Percentiles rank a stretch among this genome's conserved stretches.
Conservation (phyloP, 1,140 invertebrate species). For the Gryon sp. region DNA sequence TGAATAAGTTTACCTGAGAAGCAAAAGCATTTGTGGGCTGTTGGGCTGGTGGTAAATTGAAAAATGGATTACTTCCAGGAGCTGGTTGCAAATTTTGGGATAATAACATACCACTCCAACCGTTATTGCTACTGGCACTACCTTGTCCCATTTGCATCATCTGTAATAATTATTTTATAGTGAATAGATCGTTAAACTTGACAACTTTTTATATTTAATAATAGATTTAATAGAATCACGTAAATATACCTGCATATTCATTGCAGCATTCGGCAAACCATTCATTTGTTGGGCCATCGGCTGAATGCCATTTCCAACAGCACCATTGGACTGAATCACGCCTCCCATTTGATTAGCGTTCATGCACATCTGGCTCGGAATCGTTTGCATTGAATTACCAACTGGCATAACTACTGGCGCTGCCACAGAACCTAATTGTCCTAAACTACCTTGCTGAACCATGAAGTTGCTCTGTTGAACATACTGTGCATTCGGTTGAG, state of each 20-base stretch:
- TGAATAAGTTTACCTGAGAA: constrained; percentile 64
- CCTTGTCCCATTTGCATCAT: constrained; percentile 73
- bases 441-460: constrained; percentile 53
- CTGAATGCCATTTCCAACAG: constrained; percentile 63
- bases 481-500: constrained; percentile 65
- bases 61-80: constrained; percentile 78
- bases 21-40: constrained; percentile 45
- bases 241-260: constrained; percentile 73
- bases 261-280: constrained; percentile 67
- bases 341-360: constrained; percentile 69
- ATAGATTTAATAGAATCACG: constrained; percentile 14
- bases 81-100: constrained; percentile 76
- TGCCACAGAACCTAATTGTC: constrained; percentile 64
- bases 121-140: constrained; percentile 71
- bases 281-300: constrained; percentile 70
- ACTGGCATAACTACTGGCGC: constrained; percentile 66
- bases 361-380: constrained; percentile 68
- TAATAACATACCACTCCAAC: constrained; percentile 76
- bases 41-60: constrained; percentile 72
- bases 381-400: constrained; percentile 67
- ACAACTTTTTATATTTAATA: no score
- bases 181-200: not conserved
- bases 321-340: constrained; percentile 57
- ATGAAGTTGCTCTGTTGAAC: constrained; percentile 66
- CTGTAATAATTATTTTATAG: constrained; percentile 26